These are phyloP conservation scores for Balearica regulorum DNA, from an alignment of 2,797 vertebrate species.

Conservation along the genomic window DNA sequence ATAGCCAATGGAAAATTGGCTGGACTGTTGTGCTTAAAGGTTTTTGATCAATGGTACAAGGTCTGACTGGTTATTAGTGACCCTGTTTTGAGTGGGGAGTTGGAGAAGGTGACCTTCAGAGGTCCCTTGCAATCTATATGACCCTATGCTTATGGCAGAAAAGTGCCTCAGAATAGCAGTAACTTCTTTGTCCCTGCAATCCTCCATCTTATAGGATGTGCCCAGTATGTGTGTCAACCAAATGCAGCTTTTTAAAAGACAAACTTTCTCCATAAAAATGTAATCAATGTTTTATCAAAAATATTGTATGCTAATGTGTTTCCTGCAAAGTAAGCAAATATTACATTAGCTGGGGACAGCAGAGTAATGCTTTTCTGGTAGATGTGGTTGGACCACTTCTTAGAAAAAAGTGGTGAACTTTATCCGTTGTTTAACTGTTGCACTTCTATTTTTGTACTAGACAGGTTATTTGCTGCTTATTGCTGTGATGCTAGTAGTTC, in stretches of 20 bases:
- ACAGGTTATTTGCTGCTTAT: slow-evolving; percentile 91
- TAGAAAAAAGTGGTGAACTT: neutral
- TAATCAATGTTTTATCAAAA: neutral
- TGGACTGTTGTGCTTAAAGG: neutral
- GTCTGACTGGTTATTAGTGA: neutral
- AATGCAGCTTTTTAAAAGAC: neutral
- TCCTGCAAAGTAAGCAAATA: neutral
- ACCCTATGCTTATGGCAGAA: neutral
- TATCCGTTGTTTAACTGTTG: slow-evolving; percentile 8
- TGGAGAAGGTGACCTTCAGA: neutral
- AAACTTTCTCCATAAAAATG: neutral
- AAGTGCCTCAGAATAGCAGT: neutral
- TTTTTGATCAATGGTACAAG: neutral
- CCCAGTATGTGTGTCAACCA: neutral
- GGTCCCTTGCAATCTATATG: neutral
- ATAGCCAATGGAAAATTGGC: neutral
- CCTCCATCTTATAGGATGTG: neutral
- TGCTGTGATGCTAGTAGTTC: slow-evolving; percentile 88
- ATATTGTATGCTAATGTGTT: neutral
- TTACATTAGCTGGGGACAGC: neutral
- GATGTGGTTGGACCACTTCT: neutral
- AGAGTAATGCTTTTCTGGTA: neutral
- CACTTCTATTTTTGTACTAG: slow-evolving; percentile 72
- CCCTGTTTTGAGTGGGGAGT: neutral
- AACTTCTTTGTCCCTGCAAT: neutral